Conservation (phyloP, 2,113 vertebrate species). For the Mustela nigripes region DNA sequence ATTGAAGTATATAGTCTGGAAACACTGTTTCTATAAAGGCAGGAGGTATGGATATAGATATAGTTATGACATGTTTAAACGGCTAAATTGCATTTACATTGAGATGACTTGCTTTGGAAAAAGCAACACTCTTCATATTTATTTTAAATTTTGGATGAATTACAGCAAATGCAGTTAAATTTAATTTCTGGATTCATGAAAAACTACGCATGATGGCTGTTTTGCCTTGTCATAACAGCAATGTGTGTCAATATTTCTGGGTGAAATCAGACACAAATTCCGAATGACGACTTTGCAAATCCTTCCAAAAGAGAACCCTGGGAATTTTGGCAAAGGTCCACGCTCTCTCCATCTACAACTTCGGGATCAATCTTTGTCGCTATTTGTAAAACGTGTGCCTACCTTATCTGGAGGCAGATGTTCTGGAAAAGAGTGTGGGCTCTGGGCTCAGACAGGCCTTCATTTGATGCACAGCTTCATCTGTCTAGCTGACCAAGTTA, state of each 20-base stretch:
- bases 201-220: constrained; percentile 19
- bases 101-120: constrained; percentile 38
- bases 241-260: constrained; percentile 75
- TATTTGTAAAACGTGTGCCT: neutral
- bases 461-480: neutral
- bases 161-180: constrained; percentile 62
- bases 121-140: constrained; percentile 65
- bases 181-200: constrained; percentile 67
- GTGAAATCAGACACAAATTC: constrained; percentile 72
- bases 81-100: constrained; percentile 20
- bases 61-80: constrained; percentile 52
- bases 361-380: neutral
- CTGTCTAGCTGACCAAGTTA: neutral
- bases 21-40: constrained; percentile 29
- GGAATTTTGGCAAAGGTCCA: neutral
- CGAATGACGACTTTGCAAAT: constrained; percentile 61
- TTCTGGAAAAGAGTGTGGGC: neutral
- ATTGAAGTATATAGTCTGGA: neutral
- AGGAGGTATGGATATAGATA: neutral
- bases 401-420: neutral
- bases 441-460: neutral
- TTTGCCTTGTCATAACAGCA: constrained; percentile 69
- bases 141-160: constrained; percentile 78
- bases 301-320: constrained; percentile 15
- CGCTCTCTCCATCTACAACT: neutral